Evolutionary conservation across 2,888 invertebrate species (phyloP).

Genomic region (Drosophila pseudotakahashii): DNA sequence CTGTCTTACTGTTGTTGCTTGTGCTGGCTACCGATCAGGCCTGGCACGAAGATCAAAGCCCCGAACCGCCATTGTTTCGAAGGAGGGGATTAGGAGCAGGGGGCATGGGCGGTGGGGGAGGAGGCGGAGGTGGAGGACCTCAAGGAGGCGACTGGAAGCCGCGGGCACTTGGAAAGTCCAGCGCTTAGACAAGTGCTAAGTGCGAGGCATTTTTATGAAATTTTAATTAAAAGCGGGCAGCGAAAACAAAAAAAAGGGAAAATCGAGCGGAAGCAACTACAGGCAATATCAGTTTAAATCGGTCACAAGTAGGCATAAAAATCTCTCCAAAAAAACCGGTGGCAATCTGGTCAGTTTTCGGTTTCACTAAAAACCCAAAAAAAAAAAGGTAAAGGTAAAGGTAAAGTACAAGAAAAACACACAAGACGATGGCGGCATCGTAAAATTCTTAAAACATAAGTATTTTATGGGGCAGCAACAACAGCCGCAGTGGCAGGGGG

Average conservation of each 20-base stretch:
- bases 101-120: neutral
- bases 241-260: slow-evolving; percentile 48
- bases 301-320: slow-evolving; percentile 72
- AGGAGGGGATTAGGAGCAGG: slow-evolving; percentile 19
- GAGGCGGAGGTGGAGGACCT: slow-evolving; percentile 4
- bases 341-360: slow-evolving; percentile 63
- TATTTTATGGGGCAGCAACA: slow-evolving; percentile 67
- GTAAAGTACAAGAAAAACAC: slow-evolving; percentile 38
- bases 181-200: slow-evolving; percentile 74
- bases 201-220: slow-evolving; percentile 60
- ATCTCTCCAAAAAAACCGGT: slow-evolving; percentile 69
- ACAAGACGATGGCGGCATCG: slow-evolving; percentile 70
- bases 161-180: slow-evolving; percentile 65
- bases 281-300: slow-evolving; percentile 36
- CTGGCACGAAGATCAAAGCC: slow-evolving; percentile 66
- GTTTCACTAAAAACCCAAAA: slow-evolving; percentile 61
- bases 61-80: slow-evolving; percentile 69
- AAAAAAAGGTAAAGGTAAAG: slow-evolving; percentile 36
- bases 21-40: slow-evolving; percentile 75
- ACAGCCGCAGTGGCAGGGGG: slow-evolving; percentile 18
- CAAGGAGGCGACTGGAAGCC: slow-evolving; percentile 25
- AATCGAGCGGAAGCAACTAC: slow-evolving; percentile 71
- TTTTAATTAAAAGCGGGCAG: slow-evolving; percentile 65
- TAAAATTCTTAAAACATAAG: slow-evolving; percentile 78
- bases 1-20: slow-evolving; percentile 29